Evolutionary conservation across 30 jellyfish, hydroid and myxozoan genomes (phyloP), one percentile per base, ranked within the genome.

Genomic region (Nemopilema nomurai): DNA sequence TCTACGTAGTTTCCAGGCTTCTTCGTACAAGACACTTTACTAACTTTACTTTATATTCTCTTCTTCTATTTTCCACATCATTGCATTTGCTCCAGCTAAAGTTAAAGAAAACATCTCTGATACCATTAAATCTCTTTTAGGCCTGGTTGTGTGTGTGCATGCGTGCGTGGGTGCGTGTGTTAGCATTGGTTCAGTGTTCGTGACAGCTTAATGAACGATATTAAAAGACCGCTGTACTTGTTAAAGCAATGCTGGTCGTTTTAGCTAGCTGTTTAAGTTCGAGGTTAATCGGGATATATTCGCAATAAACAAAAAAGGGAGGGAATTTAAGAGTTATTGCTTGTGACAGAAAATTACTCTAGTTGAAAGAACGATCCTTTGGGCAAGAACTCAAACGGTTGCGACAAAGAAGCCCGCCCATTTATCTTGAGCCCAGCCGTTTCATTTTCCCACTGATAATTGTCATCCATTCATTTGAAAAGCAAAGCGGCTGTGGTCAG

Each of bases 51-150:
- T 22, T 67, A 18, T 67, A 0, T 67, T 29, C 57, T 49, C 23
- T 71, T 71, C 81, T 71, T 71, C 65, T 26, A 49, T 27, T 0
- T 51, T 71, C 21, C 27, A 32, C 25, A 26, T 71, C 81, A 3
- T 71, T 51, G 62, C 53, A 53, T 32, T 79, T 76, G 72, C 28
- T 76, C 73, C 51, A 22, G 74, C 85, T 76, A 50, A 50, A 57
- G 51, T 51, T 76, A 76, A 41, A 76, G 74, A 76, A 76, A 49
- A 76, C 25, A 23, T 31, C 33, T 51, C 85, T 30, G 52, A 26
- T 51, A 53, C 74, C 74, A 76, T 31, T 20, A 18, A 18, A 32
- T 18, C 25, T 18, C 24, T 19, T 25, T 69, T 50, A 18, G 28
- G 16, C 28, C n/a, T 1, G 30, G 23, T 27, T 13, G 18, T 27